Evolutionary conservation across 2,888 invertebrate species (phyloP).

Genomic region (Drosophila diplacantha): DNA sequence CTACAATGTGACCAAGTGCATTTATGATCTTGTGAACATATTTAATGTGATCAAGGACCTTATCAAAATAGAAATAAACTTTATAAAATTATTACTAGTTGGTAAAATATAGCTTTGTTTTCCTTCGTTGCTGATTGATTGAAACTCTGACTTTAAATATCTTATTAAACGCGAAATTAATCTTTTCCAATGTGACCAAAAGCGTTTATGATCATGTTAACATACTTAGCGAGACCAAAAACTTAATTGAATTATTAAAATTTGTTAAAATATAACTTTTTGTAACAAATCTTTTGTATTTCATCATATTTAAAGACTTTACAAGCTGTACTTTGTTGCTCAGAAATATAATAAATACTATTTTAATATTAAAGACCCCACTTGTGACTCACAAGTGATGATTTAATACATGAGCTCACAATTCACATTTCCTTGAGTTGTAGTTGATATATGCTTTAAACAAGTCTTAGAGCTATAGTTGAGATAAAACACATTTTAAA

Average conservation of each 20-base stretch:
- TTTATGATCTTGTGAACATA: not conserved
- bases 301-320: not conserved
- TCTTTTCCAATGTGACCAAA: constrained; percentile 7
- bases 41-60: not conserved
- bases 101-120: too few relatives aligned
- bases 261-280: not conserved
- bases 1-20: constrained; percentile 7
- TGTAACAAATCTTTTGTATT: not conserved
- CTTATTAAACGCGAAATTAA: not conserved
- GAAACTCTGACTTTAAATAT: not conserved
- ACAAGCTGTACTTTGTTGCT: not conserved
- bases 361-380: not conserved
- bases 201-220: not conserved
- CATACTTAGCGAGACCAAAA: too few relatives aligned
- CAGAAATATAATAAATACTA: not conserved
- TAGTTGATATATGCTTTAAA: not conserved
- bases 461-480: not conserved
- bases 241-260: too few relatives aligned
- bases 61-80: not conserved
- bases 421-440: not conserved
- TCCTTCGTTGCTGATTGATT: not conserved
- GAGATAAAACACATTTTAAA: not conserved
- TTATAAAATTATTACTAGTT: not conserved
- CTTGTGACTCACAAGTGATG: not conserved
- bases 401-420: not conserved